These are phyloP conservation scores for Myotis lucifugus DNA, from an alignment of 2,113 vertebrate species.

Conservation along the genomic window DNA sequence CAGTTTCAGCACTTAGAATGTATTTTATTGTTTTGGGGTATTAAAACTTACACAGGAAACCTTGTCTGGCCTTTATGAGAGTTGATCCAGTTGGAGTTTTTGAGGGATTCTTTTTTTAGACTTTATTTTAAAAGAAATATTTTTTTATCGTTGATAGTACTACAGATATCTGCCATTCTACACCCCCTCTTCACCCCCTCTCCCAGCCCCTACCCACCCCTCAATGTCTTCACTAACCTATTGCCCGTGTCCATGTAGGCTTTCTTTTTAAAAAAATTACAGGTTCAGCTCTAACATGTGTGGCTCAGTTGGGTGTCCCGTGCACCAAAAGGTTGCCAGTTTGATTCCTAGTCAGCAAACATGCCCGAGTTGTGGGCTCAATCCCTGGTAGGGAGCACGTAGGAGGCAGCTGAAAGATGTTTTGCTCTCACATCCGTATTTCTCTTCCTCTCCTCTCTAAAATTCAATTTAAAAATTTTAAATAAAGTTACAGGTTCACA, in stretches of 20 bases:
- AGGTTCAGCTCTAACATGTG: not conserved
- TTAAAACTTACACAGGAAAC: constrained; percentile 19
- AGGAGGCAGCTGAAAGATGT: not conserved
- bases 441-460: not conserved
- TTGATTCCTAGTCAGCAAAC: not conserved
- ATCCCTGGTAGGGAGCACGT: not conserved
- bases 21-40: not conserved
- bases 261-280: not conserved
- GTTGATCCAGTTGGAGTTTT: not conserved
- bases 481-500: not conserved
- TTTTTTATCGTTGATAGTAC: too few species aligned
- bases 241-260: too few species aligned
- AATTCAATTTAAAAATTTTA: not conserved
- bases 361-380: not conserved
- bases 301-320: not conserved
- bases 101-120: not conserved
- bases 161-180: too few species aligned
- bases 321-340: not conserved
- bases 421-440: not conserved
- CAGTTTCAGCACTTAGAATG: not conserved
- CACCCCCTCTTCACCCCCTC: too few species aligned
- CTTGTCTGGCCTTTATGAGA: not conserved
- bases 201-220: too few species aligned
- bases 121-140: not conserved
- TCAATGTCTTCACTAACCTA: too few species aligned